Evolutionary conservation across 2,888 invertebrate genomes (phyloP), one percentile per base, ranked within the genome.

Genomic region (Corythucha ciliata): DNA sequence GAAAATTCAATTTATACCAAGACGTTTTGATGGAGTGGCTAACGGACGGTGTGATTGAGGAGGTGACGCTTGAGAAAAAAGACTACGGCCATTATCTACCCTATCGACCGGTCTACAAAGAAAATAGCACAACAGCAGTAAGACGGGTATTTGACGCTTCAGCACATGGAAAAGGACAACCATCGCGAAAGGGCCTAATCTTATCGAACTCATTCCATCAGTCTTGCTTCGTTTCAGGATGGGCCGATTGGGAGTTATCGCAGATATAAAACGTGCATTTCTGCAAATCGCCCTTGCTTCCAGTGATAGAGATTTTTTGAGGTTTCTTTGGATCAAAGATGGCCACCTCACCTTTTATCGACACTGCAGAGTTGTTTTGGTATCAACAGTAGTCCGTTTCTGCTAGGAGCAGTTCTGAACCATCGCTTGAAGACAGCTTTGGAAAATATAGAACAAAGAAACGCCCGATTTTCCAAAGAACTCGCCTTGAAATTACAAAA

Each of bases 181-280:
- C 40, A n/a, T 57, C 57, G n/a, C 49, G 7, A 61, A 58, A 27
- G 61, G 61, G 2, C 51, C 53, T 1, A 58, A 59, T 39, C 26
- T 58, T n/a, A 26, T 48, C n/a, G 59, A 61, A 37, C 21, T 52
- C 7, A 61, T 59, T 27, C 56, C 59, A n/a, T 22, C 53, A 26
- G 22, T 56, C 1, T 5, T 57, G 12, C 14, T 41, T 1, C 26
- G 54, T 22, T 57, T 61, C 33, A 33, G 60, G 21, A 14, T 46
- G 25, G 48, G 47, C 6, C 42, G 21, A 22, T 16, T 50, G 25
- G 60, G 58, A n/a, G 52, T 55, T 2, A 22, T 55, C 1, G 44
- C 58, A 0, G 58, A 60, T 52, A 64, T 65, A 3, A 25, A 55
- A 16, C 62, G 63, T 42, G 65, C 63, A 1, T 66, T 66, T 54